Evolutionary conservation across 2,888 invertebrate species (phyloP).

Genomic region (Mayetiola destructor): DNA sequence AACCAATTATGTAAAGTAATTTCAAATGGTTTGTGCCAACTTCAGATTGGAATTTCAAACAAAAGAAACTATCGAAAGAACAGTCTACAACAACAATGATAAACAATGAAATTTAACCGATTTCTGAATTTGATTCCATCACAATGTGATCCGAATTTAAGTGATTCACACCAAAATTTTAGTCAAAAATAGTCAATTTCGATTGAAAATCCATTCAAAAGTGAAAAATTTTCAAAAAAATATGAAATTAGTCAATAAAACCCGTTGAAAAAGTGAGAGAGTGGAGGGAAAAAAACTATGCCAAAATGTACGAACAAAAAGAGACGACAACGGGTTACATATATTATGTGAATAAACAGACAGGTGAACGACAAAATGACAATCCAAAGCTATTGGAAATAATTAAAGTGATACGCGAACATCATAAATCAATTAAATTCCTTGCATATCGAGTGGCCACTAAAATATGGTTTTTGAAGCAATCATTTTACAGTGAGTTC

Average conservation of each 20-base stretch:
- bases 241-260: too few species aligned
- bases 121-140: background rate
- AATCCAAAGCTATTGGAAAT: conserved; percentile 7
- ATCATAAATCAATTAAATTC: conserved; percentile 23
- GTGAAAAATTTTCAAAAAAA: too few species aligned
- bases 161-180: too few species aligned
- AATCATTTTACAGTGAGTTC: conserved; percentile 30
- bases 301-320: conserved; percentile 3
- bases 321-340: background rate
- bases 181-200: too few species aligned
- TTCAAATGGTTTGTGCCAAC: too few species aligned
- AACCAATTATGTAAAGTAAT: too few species aligned
- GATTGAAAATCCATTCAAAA: too few species aligned
- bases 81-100: background rate
- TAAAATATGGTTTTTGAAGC: conserved; percentile 30
- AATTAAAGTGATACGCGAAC: background rate
- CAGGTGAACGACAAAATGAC: background rate
- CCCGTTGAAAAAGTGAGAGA: too few species aligned
- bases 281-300: too few species aligned
- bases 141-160: conserved; percentile 4
- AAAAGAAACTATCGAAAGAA: background rate
- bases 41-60: background rate
- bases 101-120: conserved; percentile 6
- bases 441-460: conserved; percentile 33
- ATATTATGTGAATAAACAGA: conserved; percentile 1